Base-by-base conservation (phyloP, 2,888 invertebrate species). In the Netelia melanura region DNA sequence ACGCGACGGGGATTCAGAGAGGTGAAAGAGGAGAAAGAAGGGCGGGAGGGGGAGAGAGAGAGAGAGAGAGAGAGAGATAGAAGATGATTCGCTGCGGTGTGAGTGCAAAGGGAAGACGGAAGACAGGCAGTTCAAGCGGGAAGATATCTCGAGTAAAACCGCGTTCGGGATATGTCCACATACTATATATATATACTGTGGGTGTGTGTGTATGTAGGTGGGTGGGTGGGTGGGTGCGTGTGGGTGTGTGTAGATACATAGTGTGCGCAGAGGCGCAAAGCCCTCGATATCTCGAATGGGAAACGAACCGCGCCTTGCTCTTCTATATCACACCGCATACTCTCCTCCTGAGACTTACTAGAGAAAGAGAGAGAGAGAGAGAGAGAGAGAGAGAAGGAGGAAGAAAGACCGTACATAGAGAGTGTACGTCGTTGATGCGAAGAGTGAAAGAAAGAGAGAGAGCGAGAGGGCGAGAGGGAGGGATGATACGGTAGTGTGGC, bases 251-350 rank as follows among this genome's bases (percentile, higher is more conserved):
- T 48, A 48, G 52, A 30, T 64, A n/a, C 25, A 14, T 62, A 56
- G 62, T n/a, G 62, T 61, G 48, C 64, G 17, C 52, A 44, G 75
- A 76, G 70, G 75, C 81, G 68, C 81, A 70, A 64, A 81, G 64
- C 71, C 62, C 38, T 78, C 83, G 83, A 86, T 83, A 85, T 85
- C 61, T 56, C 75, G 75, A 77, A 83, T 85, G 85, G 81, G 72
- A 84, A 84, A 84, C 64, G 83, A 84, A 85, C 75, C 68, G 82
- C 21, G 62, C 44, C 61, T 61, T 56, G 52, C 67, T 52, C 48
- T 68, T 68, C n/a, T 52, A 68, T 52, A 48, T 44, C 44, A 52
- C 11, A 23, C 21, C 58, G 58, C 48, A 48, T 14, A 10, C 48
- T 48, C 48, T 14, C 3, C 48, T 48, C 14, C 48, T 48, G 11